These are phyloP conservation scores for Elachura formosa DNA, from an alignment of 2,113 vertebrate species.

Conservation along the genomic window DNA sequence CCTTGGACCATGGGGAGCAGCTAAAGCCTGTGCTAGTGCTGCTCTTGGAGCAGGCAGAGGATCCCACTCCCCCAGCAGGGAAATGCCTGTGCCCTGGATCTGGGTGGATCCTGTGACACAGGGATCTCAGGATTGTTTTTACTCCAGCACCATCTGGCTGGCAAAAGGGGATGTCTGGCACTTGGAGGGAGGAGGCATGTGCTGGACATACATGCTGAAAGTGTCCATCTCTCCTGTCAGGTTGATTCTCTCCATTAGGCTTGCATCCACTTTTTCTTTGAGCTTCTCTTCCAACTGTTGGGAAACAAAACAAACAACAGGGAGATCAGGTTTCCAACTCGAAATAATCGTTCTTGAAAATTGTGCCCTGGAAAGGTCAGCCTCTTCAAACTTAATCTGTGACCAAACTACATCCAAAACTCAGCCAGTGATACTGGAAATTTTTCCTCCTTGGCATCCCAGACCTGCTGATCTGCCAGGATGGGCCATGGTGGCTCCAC, in stretches of 20 bases:
- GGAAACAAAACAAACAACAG: constrained; percentile 9
- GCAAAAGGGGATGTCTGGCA: neutral
- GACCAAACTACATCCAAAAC: neutral
- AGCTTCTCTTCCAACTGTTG: constrained; percentile 95
- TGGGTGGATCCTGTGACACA: neutral
- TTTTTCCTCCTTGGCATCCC: neutral
- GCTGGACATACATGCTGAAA: constrained; percentile 88
- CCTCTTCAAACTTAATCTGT: neutral
- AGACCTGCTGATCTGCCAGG: neutral
- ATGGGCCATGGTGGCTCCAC: neutral
- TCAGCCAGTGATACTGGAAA: neutral
- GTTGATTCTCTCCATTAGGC: constrained; percentile 89
- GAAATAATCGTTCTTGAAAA: neutral
- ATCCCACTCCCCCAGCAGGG: neutral
- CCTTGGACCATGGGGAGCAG: neutral
- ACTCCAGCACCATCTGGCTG: constrained; percentile 51
- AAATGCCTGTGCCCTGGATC: neutral
- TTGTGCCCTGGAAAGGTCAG: neutral
- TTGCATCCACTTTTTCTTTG: constrained; percentile 93
- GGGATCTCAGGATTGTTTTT: neutral
- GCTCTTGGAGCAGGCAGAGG: neutral
- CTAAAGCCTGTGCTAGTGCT: neutral
- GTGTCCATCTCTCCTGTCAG: constrained; percentile 97
- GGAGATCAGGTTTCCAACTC: neutral
- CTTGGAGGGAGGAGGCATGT: neutral